A percentile compares a stretch with the other conserved stretches of the same genome.
These are phyloP conservation scores for Ceriagrion tenellum DNA, from an alignment of 2,888 invertebrate genomes.

Conservation along the genomic window DNA sequence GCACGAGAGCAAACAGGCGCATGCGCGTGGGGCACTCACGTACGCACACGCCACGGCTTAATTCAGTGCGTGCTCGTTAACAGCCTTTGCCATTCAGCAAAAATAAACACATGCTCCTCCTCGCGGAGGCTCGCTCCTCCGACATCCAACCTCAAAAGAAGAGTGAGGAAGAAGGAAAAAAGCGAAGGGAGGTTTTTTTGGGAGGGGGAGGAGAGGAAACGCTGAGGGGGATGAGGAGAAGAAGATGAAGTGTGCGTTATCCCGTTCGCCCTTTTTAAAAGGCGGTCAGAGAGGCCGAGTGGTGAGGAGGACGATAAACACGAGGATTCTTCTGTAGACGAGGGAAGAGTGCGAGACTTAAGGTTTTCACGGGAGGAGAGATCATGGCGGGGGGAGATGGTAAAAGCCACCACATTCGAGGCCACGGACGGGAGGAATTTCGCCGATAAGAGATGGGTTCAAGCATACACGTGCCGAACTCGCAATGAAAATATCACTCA, in stretches of 20 bases:
- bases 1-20: background rate
- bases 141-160: background rate
- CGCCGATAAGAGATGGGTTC: too few species aligned
- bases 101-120: background rate
- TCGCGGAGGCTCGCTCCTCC: background rate
- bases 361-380: background rate
- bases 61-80: constrained; percentile 27
- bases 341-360: background rate
- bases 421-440: background rate
- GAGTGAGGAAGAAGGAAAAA: background rate
- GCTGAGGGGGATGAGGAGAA: background rate
- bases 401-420: background rate
- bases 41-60: background rate
- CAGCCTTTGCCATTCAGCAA: constrained; percentile 19
- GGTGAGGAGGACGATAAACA: background rate
- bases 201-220: too few species aligned
- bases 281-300: background rate
- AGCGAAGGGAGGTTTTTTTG: background rate
- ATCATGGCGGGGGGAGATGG: background rate
- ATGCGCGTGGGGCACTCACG: background rate
- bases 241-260: background rate
- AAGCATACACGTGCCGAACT: too few species aligned
- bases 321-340: background rate
- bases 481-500: too few species aligned
- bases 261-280: constrained; percentile 3